Evolutionary conservation across 2,113 vertebrate species (phyloP), one percentile per base, ranked within the genome.

Genomic region (Nothobranchius furzeri): DNA sequence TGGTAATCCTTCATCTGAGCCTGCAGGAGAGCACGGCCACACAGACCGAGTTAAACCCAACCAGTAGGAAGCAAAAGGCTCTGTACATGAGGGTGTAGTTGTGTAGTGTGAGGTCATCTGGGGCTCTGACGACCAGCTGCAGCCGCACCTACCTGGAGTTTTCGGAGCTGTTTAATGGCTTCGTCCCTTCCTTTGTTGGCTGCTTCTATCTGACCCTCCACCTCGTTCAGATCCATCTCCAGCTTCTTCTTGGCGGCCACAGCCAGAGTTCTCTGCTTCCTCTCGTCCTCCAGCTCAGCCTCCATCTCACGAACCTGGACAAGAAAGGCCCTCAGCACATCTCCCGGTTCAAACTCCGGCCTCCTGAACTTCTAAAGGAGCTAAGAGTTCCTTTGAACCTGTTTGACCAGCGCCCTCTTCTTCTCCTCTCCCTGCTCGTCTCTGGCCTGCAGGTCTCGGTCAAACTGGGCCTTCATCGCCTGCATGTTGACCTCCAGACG

Each of bases 401-500:
- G 98, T 84, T 99, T 99, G 70, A 98, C 91, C 65, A 99, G 94
- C 46, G 94, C 89, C 59, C 96, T 94, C 86, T 96, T 98, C 84
- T 99, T 99, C 73, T 99, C 98, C 64, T 99, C 98, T 3, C 95
- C 96, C 90, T 98, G 96, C 48, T 99, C 98, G 3, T 99, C 98
- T 59, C 92, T 91, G 84, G 93, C 89, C 69, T 95, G 96, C 61
- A 98, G 84, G 75, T 99, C 98, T 52, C 98, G 85, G 73, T 99
- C 98, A 55, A 97, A 97, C 92, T 99, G 98, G 35, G 98, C 96
- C 85, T 97, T 98, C 96, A 97, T 98, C 66, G 98, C 98, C 91
- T 99, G 98, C 98, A 98, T 99, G 93, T 99, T 99, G 84, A 99
- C 98, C 84, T 99, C 98, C 81, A 99, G 87, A 3, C 98, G 95